A percentile compares a stretch with the other conserved stretches of the same genome.
Evolutionary conservation across 2,113 vertebrate species (phyloP).

Genomic region (Rhombomys opimus): DNA sequence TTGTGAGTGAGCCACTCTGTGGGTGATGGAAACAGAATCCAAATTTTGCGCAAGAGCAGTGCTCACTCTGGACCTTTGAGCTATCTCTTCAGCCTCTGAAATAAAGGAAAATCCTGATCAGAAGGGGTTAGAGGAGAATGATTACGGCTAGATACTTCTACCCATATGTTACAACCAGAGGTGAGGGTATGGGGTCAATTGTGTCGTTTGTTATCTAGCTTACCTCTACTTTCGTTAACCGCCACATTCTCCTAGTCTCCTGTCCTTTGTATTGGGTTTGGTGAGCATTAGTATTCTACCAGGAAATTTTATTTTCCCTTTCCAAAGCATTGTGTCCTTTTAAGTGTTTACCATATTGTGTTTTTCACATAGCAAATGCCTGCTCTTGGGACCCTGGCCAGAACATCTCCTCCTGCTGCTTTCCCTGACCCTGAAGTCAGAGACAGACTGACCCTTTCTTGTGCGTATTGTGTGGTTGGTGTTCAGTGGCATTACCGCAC

Average conservation of each 20-base stretch:
- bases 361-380: background rate
- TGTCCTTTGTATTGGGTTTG: background rate
- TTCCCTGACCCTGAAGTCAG: background rate
- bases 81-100: background rate
- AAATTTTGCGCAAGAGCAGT: background rate
- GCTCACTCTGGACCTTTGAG: background rate
- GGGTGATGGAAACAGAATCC: background rate
- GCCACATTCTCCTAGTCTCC: background rate
- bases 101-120: background rate
- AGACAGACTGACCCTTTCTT: background rate
- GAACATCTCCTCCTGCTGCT: background rate
- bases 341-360: background rate
- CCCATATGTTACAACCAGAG: background rate
- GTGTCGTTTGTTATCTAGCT: background rate
- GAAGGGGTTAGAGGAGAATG: background rate
- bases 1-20: background rate
- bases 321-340: background rate
- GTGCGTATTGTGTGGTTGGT: background rate
- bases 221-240: background rate
- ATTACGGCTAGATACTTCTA: background rate
- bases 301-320: background rate
- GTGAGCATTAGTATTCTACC: background rate
- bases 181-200: background rate
- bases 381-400: background rate
- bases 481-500: background rate